Evolutionary conservation across 1,140 invertebrate genomes (phyloP), one percentile per base, ranked within the genome.

Genomic region (Caenorhabditis inopinata): DNA sequence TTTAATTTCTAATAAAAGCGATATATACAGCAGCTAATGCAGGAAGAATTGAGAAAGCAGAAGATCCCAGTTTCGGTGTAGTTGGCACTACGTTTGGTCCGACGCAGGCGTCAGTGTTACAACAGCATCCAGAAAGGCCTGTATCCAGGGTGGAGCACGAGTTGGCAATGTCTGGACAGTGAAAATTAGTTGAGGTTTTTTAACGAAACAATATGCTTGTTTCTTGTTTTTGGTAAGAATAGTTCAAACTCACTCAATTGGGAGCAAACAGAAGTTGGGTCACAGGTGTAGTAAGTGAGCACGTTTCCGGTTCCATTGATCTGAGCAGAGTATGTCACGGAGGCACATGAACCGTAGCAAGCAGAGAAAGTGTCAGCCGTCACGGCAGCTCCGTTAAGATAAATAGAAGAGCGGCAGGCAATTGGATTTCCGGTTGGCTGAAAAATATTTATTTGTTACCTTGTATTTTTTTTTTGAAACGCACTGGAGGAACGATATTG

Each of bases 261-360:
- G 16, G 16, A 1, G 45, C 80, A 82, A 29, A 73, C 68, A 14
- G 49, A 18, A 7, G 74, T 16, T 38, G 74, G 68, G 32, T 74
- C 68, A 51, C 68, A 80, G 62, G 80, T 79, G 76, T 80, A 75
- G 27, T 78, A 35, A 25, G 68, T 80, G 45, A 51, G 35, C 16
- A 11, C 16, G 4, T 74, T 14, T 27, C 14, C 21, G n/a, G n/a
- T 14, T 25, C 32, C 48, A n/a, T 80, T 79, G 51, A 73, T 29
- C 23, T 7, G 82, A 9, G 45, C 42, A 42, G 51, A 21, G 77
- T 68, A 68, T 5, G 77, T 29, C 38, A 82, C 35, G 35, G 42
- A 27, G 18, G 62, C 80, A 25, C 80, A 82, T 21, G 80, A 23
- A 32, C 80, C 80, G 27, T 35, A 35, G 58, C 80, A 82, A 29